These are phyloP conservation scores for Drosophila macrospina DNA, from an alignment of 2,888 invertebrate species.

Conservation along the genomic window DNA sequence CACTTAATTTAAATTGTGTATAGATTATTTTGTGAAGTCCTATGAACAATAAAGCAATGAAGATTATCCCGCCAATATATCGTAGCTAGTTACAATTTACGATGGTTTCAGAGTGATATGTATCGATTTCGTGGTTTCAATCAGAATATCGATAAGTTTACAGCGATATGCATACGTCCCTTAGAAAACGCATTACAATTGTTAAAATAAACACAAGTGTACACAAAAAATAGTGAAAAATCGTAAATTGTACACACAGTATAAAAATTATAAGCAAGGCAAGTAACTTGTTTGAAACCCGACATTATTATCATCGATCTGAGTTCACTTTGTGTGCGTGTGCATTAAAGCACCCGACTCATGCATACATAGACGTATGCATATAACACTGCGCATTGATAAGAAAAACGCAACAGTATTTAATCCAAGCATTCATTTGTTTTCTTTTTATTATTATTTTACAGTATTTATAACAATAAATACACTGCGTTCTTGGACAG, in stretches of 20 bases:
- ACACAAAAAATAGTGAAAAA: conserved; percentile 40
- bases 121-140: too few species aligned
- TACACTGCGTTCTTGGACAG: conserved; percentile 72
- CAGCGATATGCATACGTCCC: conserved; percentile 23
- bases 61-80: too few species aligned
- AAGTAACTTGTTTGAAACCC: conserved; percentile 14
- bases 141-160: too few species aligned
- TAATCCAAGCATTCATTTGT: conserved; percentile 8
- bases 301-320: not conserved
- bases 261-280: conserved; percentile 17
- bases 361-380: conserved; percentile 15
- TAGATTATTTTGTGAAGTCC: too few species aligned
- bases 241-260: conserved; percentile 15
- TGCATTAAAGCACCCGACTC: conserved; percentile 9
- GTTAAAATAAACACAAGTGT: conserved; percentile 45
- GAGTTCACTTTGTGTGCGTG: conserved; percentile 2
- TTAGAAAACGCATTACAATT: conserved; percentile 37
- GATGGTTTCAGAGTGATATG: too few species aligned
- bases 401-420: conserved; percentile 54
- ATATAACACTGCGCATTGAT: conserved; percentile 46
- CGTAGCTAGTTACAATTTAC: too few species aligned
- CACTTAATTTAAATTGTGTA: too few species aligned
- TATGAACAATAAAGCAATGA: too few species aligned
- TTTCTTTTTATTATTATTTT: conserved; percentile 29
- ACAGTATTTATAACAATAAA: conserved; percentile 72